Conservation (phyloP, 2,797 vertebrate genomes). For the Champsocephalus esox region DNA sequence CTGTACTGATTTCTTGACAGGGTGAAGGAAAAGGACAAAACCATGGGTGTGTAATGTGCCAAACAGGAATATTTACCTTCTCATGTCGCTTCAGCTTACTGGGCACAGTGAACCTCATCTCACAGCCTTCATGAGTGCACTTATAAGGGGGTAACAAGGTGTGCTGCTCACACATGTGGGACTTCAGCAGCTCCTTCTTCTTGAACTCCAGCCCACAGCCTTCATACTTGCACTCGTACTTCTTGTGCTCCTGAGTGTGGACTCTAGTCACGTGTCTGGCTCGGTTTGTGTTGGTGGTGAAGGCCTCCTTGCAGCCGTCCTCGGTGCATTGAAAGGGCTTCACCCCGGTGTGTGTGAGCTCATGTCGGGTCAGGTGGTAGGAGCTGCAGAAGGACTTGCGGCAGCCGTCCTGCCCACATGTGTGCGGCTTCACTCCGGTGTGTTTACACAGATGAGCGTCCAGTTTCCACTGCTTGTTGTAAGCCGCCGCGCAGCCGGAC, state of each 20-base stretch:
- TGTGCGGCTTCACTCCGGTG: slow-evolving; percentile 89
- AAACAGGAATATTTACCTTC: slow-evolving; percentile 72
- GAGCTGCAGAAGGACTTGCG: slow-evolving; percentile 87
- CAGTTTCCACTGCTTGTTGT: slow-evolving; percentile 90
- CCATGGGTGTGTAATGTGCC: too few species aligned
- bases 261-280: slow-evolving; percentile 86
- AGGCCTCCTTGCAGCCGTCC: slow-evolving; percentile 78
- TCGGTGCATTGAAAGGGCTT: slow-evolving; percentile 83
- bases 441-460: slow-evolving; percentile 92
- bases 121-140: slow-evolving; percentile 90
- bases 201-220: slow-evolving; percentile 89
- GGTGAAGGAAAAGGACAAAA: too few species aligned
- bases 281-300: slow-evolving; percentile 89
- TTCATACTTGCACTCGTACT: slow-evolving; percentile 86
- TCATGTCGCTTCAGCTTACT: slow-evolving; percentile 88
- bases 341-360: slow-evolving; percentile 87
- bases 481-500: slow-evolving; percentile 83
- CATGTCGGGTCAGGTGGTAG: slow-evolving; percentile 88
- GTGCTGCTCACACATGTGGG: slow-evolving; percentile 90
- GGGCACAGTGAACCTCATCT: slow-evolving; percentile 85
- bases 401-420: slow-evolving; percentile 85
- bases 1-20: too few species aligned
- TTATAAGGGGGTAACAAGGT: slow-evolving; percentile 83
- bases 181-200: slow-evolving; percentile 93
- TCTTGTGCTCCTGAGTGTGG: slow-evolving; percentile 80